Percentiles rank a stretch among this genome's conserved stretches.
Evolutionary conservation across 1,140 invertebrate genomes (phyloP).

Genomic region (Ceratina calcarata): DNA sequence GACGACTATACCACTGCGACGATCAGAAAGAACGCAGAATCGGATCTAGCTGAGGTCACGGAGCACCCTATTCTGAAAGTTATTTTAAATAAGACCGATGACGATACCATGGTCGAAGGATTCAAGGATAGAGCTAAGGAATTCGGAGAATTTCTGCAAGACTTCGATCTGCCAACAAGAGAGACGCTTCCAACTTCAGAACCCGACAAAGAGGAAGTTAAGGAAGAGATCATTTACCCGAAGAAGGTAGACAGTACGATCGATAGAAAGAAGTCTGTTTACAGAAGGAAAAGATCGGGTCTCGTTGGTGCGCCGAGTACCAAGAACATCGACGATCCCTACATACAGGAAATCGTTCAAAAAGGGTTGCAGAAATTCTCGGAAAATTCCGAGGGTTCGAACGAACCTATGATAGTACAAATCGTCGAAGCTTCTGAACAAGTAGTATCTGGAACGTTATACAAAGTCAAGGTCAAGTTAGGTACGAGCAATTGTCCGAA

Average conservation of each 20-base stretch:
- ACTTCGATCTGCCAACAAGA: constrained; percentile 71
- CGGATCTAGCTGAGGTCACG: constrained; percentile 54
- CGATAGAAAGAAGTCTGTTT: not conserved
- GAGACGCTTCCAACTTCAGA: constrained; percentile 14
- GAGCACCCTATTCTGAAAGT: constrained; percentile 59
- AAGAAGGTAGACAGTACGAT: constrained; percentile 50
- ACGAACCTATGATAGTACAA: constrained; percentile 74
- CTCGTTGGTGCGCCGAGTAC: constrained; percentile 52
- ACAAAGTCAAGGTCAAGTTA: constrained; percentile 78
- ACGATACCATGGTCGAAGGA: constrained; percentile 39
- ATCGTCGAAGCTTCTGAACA: constrained; percentile 73
- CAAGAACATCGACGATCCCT: constrained; percentile 67
- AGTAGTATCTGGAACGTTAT: constrained; percentile 77
- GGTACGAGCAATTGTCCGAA: constrained; percentile 79
- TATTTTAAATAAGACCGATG: constrained; percentile 41
- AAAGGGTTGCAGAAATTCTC: constrained; percentile 74
- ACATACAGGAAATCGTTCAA: constrained; percentile 69
- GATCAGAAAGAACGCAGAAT: constrained; percentile 54
- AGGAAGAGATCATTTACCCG: constrained; percentile 48
- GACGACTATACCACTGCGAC: constrained; percentile 44
- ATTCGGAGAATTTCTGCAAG: constrained; percentile 75
- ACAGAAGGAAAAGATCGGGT: not conserved
- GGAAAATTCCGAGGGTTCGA: constrained; percentile 62
- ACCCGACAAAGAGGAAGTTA: constrained; percentile 22
- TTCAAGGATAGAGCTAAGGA: constrained; percentile 74